Base-by-base conservation (phyloP, 2,888 invertebrate species). In the Ectemnius cavifrons region DNA sequence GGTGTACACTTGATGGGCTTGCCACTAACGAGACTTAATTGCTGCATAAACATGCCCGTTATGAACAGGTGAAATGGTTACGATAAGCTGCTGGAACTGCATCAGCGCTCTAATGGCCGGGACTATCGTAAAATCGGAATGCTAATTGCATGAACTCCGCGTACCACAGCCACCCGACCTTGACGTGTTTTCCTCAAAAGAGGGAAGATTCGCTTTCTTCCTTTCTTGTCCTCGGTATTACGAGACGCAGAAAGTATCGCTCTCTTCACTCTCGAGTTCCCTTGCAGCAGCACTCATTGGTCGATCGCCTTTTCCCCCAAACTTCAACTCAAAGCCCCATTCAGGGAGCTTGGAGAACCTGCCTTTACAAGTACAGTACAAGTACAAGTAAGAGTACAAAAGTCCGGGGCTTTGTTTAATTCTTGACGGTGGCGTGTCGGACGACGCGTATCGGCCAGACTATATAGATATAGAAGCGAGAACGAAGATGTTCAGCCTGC, bases 21-120 rank as follows among this genome's bases (percentile, higher is more conserved):
- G 68, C 68, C 76, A 73, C 75, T 83, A 79, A 81, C 73, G 79
- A 80, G 78, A 74, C 78, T 81, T 84, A 84, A 84, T 84, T 84
- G 79, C 79, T 57, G 75, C 81, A 77, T 84, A 84, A 84, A 84
- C 82, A 84, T 79, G 67, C 70, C 73, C 62, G 64, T 67, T 71
- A 74, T 74, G 71, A 83, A 73, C 73, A 73, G 75, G 70, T 60
- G 73, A 79, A 84, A 81, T 77, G 78, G 82, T 84, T 84, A 75
- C 79, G 81, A 82, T 81, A 83, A 83, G 79, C 76, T 52, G 49
- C 76, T 37, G 70, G 70, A 70, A 67, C 56, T 57, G 67, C 52
- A 70, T 67, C 74, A 52, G 27, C 23, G 56, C 27, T 37, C 52
- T 64, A 73, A 67, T 62, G 73, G 72, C 73, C 68, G 76, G 69